phyloP scores from a whole-genome alignment of 2,888 invertebrate species.

The Andrena chrysosceles region DNA sequence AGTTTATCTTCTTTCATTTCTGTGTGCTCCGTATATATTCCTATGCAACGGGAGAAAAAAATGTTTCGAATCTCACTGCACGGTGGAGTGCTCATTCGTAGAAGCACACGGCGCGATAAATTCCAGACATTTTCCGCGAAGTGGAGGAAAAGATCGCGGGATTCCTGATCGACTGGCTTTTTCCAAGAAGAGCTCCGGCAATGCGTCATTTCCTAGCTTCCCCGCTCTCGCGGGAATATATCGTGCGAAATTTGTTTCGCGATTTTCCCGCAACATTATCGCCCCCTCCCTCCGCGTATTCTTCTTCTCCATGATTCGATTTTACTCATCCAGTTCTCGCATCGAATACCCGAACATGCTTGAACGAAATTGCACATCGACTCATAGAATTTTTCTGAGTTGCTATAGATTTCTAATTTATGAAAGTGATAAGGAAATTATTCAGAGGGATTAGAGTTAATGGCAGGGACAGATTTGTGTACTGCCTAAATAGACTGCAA shows the following conservation, averaged over 20 bases:
- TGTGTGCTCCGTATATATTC: not conserved
- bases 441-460: too few relatives aligned
- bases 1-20: conserved; percentile 35
- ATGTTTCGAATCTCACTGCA: conserved; percentile 53
- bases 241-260: conserved; percentile 53
- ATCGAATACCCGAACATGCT: not conserved
- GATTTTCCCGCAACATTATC: conserved; percentile 61
- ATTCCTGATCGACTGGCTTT: conserved; percentile 62
- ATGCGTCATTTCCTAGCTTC: conserved; percentile 59
- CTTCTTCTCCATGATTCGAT: conserved; percentile 2
- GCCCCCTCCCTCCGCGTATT: conserved; percentile 8
- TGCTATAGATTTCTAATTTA: too few relatives aligned
- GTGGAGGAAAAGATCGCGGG: conserved; percentile 57
- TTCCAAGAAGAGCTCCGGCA: conserved; percentile 29
- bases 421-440: too few relatives aligned
- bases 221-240: conserved; percentile 21
- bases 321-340: not conserved
- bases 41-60: conserved; percentile 7
- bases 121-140: conserved; percentile 50
- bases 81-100: conserved; percentile 26
- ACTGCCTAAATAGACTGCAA: too few relatives aligned
- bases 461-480: too few relatives aligned
- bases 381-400: not conserved
- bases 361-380: not conserved
- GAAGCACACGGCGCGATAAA: conserved; percentile 57